Evolutionary conservation across 2,113 vertebrate genomes (phyloP), one percentile per base, ranked within the genome.

Genomic region (Bettongia penicillata): DNA sequence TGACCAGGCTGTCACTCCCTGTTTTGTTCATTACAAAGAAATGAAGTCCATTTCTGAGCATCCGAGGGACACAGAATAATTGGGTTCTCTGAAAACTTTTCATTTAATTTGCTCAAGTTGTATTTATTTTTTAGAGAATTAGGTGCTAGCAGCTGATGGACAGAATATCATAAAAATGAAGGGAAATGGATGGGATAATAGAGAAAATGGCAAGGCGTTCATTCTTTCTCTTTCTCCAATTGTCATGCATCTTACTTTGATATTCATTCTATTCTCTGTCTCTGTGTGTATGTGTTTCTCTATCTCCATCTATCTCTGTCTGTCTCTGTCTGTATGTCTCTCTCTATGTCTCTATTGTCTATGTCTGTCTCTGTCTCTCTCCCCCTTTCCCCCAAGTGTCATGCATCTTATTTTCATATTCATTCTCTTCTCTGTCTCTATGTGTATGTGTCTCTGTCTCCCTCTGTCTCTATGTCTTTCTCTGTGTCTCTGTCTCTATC

Each of bases 81-180:
- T 98, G 97, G 95, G 94, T 97, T 98, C 97, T 96, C 95, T 31
- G 92, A 97, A 98, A 96, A 92, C 93, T 98, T 98, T 98, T 96
- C 97, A 97, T 96, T 98, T 98, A 98, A 98, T 98, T 98, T 98
- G 97, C 97, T 98, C 98, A 96, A 98, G 97, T 98, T 98, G 96
- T 98, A 97, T 98, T 98, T 98, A 97, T 98, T 98, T 97, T 98
- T 97, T 96, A 95, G 95, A 96, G 96, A 98, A 98, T 98, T 98
- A 97, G 95, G 93, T 98, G 96, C 97, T 97, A 97, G 96, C 26
- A 0, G 93, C 91, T 98, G 98, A 98, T 8, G 93, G 98, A 98
- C 98, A 98, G 97, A 97, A 97, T 93, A 94, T 98, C 97, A 98
- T 92, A 97, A 94, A 97, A 97, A 96, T 61, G 92, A 96, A 98